Evolutionary conservation across 2,888 invertebrate genomes (phyloP).

Genomic region (Chesias legatella): DNA sequence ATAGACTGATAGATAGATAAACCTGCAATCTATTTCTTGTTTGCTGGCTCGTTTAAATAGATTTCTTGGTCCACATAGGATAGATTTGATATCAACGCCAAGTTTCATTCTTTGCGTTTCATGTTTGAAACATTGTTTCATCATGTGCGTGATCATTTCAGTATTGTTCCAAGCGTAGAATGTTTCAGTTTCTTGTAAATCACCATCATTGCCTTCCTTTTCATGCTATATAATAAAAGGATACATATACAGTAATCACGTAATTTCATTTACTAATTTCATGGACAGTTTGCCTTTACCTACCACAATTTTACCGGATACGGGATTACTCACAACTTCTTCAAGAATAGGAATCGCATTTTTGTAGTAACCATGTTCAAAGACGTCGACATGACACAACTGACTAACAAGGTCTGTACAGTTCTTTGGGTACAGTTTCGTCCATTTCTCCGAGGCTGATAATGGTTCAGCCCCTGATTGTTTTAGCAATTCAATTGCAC

Average conservation of each 20-base stretch:
- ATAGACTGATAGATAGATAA: neutral
- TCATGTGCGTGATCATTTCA: slow-evolving; percentile 55
- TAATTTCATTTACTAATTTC: slow-evolving; percentile 1
- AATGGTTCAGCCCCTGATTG: slow-evolving; percentile 47
- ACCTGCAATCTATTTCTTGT: slow-evolving; percentile 62
- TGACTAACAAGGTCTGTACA: slow-evolving; percentile 56
- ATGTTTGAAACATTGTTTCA: slow-evolving; percentile 73
- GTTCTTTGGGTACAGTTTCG: slow-evolving; percentile 50
- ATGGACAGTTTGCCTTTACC: neutral
- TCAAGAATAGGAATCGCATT: slow-evolving; percentile 39
- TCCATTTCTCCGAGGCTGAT: slow-evolving; percentile 51
- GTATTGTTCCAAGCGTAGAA: slow-evolving; percentile 79
- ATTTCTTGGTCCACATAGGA: slow-evolving; percentile 52
- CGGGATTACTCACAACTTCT: slow-evolving; percentile 29
- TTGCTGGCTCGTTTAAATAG: slow-evolving; percentile 46
- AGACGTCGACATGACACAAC: slow-evolving; percentile 45
- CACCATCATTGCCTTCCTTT: slow-evolving; percentile 20
- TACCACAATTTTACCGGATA: slow-evolving; percentile 32
- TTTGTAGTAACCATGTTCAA: slow-evolving; percentile 51
- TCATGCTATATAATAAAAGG: slow-evolving; percentile 5
- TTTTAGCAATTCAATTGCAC: slow-evolving; percentile 57
- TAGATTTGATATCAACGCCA: slow-evolving; percentile 35
- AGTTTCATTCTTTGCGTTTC: slow-evolving; percentile 44
- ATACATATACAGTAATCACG: no score
- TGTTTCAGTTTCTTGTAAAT: slow-evolving; percentile 10